Evolutionary conservation across 2,888 invertebrate genomes (phyloP).

Genomic region (Monopis laevigella): DNA sequence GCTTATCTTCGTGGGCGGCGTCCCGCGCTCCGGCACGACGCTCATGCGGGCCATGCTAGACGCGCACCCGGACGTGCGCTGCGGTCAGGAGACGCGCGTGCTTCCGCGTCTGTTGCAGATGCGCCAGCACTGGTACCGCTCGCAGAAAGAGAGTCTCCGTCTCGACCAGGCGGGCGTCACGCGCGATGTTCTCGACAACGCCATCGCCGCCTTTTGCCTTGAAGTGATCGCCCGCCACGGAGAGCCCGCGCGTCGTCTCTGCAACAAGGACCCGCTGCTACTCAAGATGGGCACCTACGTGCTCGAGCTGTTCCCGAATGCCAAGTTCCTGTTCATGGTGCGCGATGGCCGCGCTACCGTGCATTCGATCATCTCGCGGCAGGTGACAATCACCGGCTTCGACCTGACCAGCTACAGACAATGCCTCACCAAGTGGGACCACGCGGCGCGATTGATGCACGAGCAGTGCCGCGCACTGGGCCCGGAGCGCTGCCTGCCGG

Average conservation of each 20-base stretch:
- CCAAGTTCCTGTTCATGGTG: constrained; percentile 98
- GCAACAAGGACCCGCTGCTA: constrained; percentile 99
- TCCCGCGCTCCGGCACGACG: constrained; percentile 97
- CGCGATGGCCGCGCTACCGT: constrained; percentile 98
- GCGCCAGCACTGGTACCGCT: constrained; percentile 94
- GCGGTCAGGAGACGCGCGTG: constrained; percentile 96
- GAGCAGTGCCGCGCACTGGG: constrained; percentile 89
- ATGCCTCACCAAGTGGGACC: constrained; percentile 97
- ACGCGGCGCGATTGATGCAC: constrained; percentile 94
- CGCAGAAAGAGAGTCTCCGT: constrained; percentile 89
- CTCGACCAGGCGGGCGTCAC: constrained; percentile 94
- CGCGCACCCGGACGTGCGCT: constrained; percentile 96
- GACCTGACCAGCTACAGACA: constrained; percentile 93
- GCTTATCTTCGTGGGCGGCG: constrained; percentile 96
- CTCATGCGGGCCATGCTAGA: constrained; percentile 98
- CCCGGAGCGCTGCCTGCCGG: constrained; percentile 79
- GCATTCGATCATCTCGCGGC: constrained; percentile 95
- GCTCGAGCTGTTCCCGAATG: constrained; percentile 94
- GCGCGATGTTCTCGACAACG: constrained; percentile 90
- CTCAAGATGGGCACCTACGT: constrained; percentile 95
- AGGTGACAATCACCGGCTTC: constrained; percentile 85
- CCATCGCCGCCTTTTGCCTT: constrained; percentile 95
- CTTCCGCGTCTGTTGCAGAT: constrained; percentile 96
- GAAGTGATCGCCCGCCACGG: constrained; percentile 97
- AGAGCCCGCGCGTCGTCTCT: constrained; percentile 91